Evolutionary conservation across 1,140 invertebrate species (phyloP), one percentile per base, ranked within the genome.

Genomic region (Orussus abietinus): DNA sequence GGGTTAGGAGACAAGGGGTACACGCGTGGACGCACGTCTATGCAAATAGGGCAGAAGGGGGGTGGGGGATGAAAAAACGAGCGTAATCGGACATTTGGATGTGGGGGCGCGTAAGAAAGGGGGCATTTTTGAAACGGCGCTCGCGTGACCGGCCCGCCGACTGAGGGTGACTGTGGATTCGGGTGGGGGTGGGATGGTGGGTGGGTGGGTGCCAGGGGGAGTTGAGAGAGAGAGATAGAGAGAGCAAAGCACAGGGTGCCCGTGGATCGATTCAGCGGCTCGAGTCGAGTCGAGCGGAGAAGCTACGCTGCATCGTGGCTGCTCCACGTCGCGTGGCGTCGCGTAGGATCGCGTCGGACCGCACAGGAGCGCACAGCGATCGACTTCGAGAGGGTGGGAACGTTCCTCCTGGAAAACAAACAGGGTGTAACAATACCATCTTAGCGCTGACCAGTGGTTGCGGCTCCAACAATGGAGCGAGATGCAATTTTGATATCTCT

Each of bases 191-290:
- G 20, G 12, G 22, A 38, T 18, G 38, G 12, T 38, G 30, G 29
- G 11, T 19, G 13, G n/a, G 5, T 22, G 26, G 29, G 17, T 13
- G 10, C 22, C 15, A 38, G 31, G 32, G 37, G 20, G 36, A n/a
- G 25, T 7, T 17, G 15, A 21, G 6, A 21, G 11, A 3, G 20
- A 17, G 38, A 25, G 43, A 35, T 31, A 12, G 21, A 21, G 38
- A 41, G 47, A 30, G 22, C 14, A 20, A 13, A 13, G 20, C 18
- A 38, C 21, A 37, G 28, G 31, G 21, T 45, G 41, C 48, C 43
- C 44, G 60, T 45, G 64, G 66, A 69, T 69, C 66, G 66, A 69
- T 69, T 61, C 66, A 69, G 66, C 66, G 59, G 65, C 62, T 63
- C 64, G 65, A 68, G 65, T 68, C 59, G 63, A 65, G 57, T 63